Conservation (phyloP, 2,113 vertebrate genomes). For the Malurus elegans region DNA sequence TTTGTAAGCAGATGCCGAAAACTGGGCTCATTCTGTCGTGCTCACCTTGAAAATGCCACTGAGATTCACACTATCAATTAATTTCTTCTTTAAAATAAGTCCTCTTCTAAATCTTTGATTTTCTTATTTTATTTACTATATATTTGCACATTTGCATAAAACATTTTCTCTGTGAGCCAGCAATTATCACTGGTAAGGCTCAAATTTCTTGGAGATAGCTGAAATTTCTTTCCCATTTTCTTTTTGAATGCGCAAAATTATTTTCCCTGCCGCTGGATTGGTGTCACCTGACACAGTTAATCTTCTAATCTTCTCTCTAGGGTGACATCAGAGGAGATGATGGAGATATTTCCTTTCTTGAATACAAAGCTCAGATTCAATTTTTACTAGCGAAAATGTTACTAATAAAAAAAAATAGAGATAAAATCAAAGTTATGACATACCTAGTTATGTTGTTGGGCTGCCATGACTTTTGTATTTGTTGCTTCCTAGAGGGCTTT, state of each 20-base stretch:
- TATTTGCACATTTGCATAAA: not conserved
- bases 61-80: not conserved
- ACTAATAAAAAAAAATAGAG: not conserved
- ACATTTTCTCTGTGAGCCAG: not conserved
- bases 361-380: constrained; percentile 6
- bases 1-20: not conserved
- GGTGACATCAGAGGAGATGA: constrained; percentile 49
- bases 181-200: not conserved
- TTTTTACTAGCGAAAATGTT: not conserved
- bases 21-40: accelerated
- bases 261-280: not conserved
- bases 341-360: not conserved
- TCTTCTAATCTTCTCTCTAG: constrained; percentile 60
- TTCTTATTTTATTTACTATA: constrained; percentile 23
- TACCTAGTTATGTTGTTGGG: not conserved
- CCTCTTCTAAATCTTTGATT: constrained; percentile 1
- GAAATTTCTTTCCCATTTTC: constrained; percentile 21
- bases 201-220: not conserved
- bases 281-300: constrained; percentile 24
- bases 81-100: constrained; percentile 12
- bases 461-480: not conserved
- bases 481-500: not conserved
- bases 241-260: constrained; percentile 27
- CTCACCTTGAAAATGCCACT: not conserved
- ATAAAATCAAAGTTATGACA: not conserved